These are phyloP conservation scores for Passer montanus DNA, from an alignment of 2,113 vertebrate genomes.

Conservation along the genomic window DNA sequence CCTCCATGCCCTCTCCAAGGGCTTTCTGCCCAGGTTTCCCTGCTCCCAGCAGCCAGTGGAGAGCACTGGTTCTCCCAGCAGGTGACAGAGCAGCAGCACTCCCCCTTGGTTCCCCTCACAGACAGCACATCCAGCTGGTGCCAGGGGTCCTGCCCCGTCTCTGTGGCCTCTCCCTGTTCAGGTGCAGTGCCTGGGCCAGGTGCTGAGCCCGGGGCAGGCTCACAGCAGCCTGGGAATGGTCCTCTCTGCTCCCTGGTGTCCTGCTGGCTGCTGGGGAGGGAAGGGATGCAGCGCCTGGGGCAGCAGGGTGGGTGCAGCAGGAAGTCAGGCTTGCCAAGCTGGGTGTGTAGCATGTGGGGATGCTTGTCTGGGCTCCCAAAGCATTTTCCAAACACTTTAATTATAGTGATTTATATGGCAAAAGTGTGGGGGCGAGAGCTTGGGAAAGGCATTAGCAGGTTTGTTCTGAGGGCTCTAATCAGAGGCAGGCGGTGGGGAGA, in stretches of 20 bases:
- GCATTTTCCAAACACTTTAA: conserved; percentile 64
- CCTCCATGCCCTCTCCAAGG: fast-evolving
- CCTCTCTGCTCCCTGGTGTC: neutral
- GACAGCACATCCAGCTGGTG: fast-evolving
- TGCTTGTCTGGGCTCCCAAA: conserved; percentile 60
- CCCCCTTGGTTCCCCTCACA: fast-evolving
- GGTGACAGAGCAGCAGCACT: fast-evolving
- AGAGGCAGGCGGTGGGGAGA: neutral
- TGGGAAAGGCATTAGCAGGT: conserved; percentile 53
- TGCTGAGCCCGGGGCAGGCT: neutral
- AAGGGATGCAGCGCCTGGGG: conserved; percentile 29
- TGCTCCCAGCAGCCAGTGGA: fast-evolving
- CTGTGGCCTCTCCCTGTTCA: neutral
- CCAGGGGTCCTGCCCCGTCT: fast-evolving
- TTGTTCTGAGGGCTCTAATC: conserved; percentile 60
- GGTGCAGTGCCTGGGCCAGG: neutral
- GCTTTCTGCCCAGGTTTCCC: neutral
- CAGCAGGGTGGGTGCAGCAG: conserved; percentile 39
- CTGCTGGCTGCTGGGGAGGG: neutral
- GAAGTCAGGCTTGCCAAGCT: conserved; percentile 46
- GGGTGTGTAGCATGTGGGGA: conserved; percentile 58
- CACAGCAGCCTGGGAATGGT: conserved; percentile 40
- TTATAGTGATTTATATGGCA: conserved; percentile 67
- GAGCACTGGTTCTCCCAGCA: neutral
- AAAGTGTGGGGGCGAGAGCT: conserved; percentile 60